Evolutionary conservation across 1,140 invertebrate species (phyloP).

Genomic region (Musca domestica): DNA sequence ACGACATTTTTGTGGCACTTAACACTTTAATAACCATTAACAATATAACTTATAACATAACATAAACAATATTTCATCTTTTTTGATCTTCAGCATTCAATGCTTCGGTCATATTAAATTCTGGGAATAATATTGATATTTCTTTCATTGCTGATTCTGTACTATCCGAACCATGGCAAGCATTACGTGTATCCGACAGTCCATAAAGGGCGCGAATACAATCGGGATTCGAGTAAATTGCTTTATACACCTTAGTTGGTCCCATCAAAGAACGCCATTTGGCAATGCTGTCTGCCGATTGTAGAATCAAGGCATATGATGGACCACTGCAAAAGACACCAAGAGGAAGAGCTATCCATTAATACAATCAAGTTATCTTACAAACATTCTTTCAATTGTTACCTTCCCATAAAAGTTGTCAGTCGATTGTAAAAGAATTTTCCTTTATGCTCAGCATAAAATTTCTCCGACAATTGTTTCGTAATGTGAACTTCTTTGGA

Average conservation of each 20-base stretch:
- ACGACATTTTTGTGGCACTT: too few species aligned
- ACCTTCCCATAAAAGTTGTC: conserved; percentile 83
- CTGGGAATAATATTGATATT: conserved; percentile 79
- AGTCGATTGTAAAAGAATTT: conserved; percentile 89
- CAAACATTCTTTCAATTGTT: conserved; percentile 27
- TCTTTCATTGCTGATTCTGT: conserved; percentile 70
- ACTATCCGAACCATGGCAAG: conserved; percentile 90
- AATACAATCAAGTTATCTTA: neutral
- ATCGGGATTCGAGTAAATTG: conserved; percentile 73
- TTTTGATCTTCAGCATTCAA: too few species aligned
- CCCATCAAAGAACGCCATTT: conserved; percentile 83
- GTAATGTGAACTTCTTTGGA: conserved; percentile 66
- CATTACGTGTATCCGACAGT: conserved; percentile 88
- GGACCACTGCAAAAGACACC: conserved; percentile 68
- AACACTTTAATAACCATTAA: too few species aligned
- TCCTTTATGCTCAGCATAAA: conserved; percentile 80
- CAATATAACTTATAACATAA: too few species aligned
- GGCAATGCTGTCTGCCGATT: conserved; percentile 70
- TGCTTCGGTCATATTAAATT: conserved; percentile 60
- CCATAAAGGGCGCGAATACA: conserved; percentile 80
- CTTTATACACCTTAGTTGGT: conserved; percentile 81
- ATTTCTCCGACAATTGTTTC: conserved; percentile 65
- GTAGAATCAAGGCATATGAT: conserved; percentile 74
- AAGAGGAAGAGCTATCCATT: neutral
- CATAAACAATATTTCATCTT: too few species aligned